Base-by-base conservation (phyloP, 2,113 vertebrate genomes). In the Edolisoma coerulescens region DNA sequence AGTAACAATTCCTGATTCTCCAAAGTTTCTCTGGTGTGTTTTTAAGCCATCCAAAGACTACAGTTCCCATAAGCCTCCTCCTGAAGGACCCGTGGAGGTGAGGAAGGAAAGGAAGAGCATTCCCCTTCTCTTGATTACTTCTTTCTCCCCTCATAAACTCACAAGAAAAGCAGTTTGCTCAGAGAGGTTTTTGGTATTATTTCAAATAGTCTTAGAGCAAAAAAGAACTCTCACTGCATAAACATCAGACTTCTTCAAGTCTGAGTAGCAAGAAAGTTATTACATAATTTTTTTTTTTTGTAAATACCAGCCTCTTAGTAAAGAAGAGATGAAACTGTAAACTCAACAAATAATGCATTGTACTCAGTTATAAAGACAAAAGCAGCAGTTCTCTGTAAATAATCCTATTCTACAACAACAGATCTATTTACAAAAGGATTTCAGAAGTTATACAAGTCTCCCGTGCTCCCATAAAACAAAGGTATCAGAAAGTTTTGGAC, bases 361-460 rank as follows among this genome's bases (percentile, higher is more conserved):
- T 93, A 39, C 30, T 86, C 44, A 30, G 53, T 88, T 39, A 75
- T 35, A 86, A 84, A 93, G 85, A 94, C 85, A 95, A 93, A 94
- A 96, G 69, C 84, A 77, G 64, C 59, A 90, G 64, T 77, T 88
- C 82, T 92, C 85, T 96, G 52, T 90, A 95, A 95, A 96, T 93
- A 96, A 96, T 91, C 82, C 95, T 78, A 68, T 67, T 89, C 90
- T 86, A 78, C 74, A 96, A 96, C 67, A 96, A 65, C 85, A 83
- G 49, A 95, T 71, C 89, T 77, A 95, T 61, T 96, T 96, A 90
- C 77, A 84, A 35, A 95, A 90, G 79, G 73, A 92, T 93, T 96
- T 96, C 88, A 75, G 79, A 82, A 95, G 65, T 95, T 87, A 93
- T 35, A 92, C 80, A 93, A 96, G 85, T 82, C 76, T 82, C 49